Evolutionary conservation across 2,113 vertebrate species (phyloP).

Genomic region (Centropus unirufus): DNA sequence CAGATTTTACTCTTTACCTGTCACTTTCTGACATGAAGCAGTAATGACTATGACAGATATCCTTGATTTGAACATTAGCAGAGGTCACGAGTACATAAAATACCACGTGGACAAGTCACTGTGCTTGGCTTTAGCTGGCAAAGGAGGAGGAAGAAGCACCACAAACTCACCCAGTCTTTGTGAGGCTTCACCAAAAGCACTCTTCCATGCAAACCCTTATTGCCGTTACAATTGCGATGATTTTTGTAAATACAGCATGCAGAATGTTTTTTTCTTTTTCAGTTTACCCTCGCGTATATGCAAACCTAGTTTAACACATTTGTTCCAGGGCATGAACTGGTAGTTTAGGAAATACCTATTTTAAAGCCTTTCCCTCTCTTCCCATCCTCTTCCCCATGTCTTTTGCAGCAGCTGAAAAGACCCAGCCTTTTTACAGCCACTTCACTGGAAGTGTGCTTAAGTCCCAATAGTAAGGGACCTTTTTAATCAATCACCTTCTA

Average conservation of each 20-base stretch:
- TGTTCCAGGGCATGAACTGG: not conserved
- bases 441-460: not conserved
- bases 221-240: not conserved
- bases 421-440: not conserved
- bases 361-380: not conserved
- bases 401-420: not conserved
- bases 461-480: not conserved
- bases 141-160: not conserved
- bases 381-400: not conserved
- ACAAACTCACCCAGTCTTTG: not conserved
- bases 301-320: not conserved
- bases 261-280: not conserved
- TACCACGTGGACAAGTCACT: not conserved
- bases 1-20: slow-evolving; percentile 81
- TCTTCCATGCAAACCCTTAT: not conserved
- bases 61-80: slow-evolving; percentile 65
- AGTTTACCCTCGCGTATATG: not conserved
- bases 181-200: not conserved
- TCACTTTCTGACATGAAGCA: slow-evolving; percentile 79
- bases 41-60: slow-evolving; percentile 73
- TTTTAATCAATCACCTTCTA: not conserved
- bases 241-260: not conserved
- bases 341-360: not conserved
- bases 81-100: slow-evolving; percentile 34
- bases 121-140: not conserved